Percentiles rank a stretch among this genome's conserved stretches.
These are phyloP conservation scores for Pelodiscus sinensis DNA, from an alignment of 2,113 vertebrate genomes.

Conservation along the genomic window DNA sequence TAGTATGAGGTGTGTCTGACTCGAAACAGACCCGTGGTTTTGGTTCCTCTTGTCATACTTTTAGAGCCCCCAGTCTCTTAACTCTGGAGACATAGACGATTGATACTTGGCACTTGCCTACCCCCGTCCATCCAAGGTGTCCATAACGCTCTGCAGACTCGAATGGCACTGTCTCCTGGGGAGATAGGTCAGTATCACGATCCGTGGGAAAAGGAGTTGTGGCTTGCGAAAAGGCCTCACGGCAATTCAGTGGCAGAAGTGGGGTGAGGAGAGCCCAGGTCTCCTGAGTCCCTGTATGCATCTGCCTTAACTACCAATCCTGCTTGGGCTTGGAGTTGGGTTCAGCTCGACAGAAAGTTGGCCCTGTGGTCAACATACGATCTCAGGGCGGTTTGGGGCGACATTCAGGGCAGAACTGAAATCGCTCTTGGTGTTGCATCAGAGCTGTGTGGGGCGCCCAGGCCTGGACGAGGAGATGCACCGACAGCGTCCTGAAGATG, in stretches of 20 bases:
- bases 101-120: background rate
- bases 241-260: background rate
- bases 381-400: accelerated
- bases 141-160: background rate
- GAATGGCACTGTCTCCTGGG: background rate
- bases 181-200: background rate
- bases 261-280: background rate
- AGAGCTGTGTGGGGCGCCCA: background rate
- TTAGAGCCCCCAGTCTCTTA: background rate
- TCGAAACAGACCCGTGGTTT: background rate
- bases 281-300: background rate
- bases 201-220: background rate
- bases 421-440: background rate
- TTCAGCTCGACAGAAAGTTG: background rate
- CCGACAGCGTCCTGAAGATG: accelerated
- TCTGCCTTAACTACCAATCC: background rate
- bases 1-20: background rate
- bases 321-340: constrained; percentile 1
- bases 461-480: background rate
- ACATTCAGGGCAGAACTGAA: constrained; percentile 4
- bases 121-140: constrained; percentile 4
- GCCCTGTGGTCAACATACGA: background rate
- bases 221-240: accelerated
- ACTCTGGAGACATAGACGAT: background rate
- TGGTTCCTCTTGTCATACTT: constrained; percentile 1